Conservation (phyloP, 37 sponge, comb jelly and placozoan species). For the Oscarella lobularis region DNA sequence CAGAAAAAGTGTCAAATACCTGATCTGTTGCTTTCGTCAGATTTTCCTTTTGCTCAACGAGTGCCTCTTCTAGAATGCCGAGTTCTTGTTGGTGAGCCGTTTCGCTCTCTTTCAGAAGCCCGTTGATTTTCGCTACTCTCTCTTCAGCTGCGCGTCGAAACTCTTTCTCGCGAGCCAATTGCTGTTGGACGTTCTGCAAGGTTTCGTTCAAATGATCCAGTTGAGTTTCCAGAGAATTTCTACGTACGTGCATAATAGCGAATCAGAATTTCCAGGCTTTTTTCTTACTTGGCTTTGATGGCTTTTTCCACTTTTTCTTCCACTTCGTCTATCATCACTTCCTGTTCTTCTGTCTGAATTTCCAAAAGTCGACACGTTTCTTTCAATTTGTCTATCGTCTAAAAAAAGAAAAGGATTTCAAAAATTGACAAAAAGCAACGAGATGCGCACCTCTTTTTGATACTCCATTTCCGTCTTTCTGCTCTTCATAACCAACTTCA, state of each 20-base stretch:
- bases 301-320: neutral
- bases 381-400: neutral
- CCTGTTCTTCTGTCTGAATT: neutral
- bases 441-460: neutral
- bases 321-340: neutral
- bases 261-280: too few species aligned
- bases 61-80: neutral
- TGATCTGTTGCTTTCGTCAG: too few species aligned
- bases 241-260: neutral
- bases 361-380: neutral
- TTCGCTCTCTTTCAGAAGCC: neutral
- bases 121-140: neutral
- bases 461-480: neutral
- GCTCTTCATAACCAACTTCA: neutral
- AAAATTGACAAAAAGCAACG: too few species aligned
- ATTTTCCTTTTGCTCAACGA: neutral
- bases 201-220: neutral
- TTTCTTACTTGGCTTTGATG: neutral
- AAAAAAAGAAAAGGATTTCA: neutral
- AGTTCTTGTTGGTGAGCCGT: neutral
- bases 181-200: too few species aligned
- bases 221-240: neutral
- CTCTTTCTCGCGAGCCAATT: neutral
- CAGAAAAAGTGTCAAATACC: too few species aligned
- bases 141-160: neutral